Conservation (phyloP, 2,888 invertebrate genomes). For the Lepeophtheirus nordmannii region DNA sequence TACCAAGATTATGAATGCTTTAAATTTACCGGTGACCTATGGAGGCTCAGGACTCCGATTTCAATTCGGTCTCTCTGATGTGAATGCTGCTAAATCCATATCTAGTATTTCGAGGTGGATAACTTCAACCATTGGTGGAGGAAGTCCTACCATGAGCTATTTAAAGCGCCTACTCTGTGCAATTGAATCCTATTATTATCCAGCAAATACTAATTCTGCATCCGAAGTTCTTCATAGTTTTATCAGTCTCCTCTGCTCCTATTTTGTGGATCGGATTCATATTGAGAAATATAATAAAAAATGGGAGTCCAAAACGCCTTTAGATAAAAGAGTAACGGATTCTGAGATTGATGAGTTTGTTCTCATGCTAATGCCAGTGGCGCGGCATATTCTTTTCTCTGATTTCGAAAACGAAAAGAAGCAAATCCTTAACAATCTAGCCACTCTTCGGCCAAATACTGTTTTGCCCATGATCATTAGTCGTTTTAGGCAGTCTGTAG, state of each 20-base stretch:
- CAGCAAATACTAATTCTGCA: slow-evolving; percentile 9
- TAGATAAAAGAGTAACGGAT: slow-evolving; percentile 8
- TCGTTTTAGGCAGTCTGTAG: neutral
- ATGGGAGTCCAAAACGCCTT: slow-evolving; percentile 13
- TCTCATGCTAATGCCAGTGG: slow-evolving; percentile 9
- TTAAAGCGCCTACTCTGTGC: slow-evolving; percentile 11
- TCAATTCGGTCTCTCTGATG: slow-evolving; percentile 11
- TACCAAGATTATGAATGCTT: slow-evolving; percentile 17
- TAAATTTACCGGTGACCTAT: slow-evolving; percentile 22
- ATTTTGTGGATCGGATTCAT: slow-evolving; percentile 17
- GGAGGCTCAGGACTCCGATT: slow-evolving; percentile 13
- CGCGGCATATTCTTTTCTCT: slow-evolving; percentile 12
- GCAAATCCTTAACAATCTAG: neutral
- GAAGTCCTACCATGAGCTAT: neutral
- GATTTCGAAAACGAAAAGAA: slow-evolving; percentile 8
- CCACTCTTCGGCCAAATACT: neutral
- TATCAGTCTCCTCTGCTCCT: neutral
- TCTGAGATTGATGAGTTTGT: slow-evolving; percentile 22
- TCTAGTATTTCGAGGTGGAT: slow-evolving; percentile 19
- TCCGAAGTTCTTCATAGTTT: slow-evolving; percentile 16
- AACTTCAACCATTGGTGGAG: slow-evolving; percentile 9
- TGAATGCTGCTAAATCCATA: neutral
- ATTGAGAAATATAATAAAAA: slow-evolving; percentile 17
- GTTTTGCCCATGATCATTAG: slow-evolving; percentile 13
- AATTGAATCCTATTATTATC: slow-evolving; percentile 20